These are phyloP conservation scores for Pyrochroa serraticornis DNA, from an alignment of 2,888 invertebrate genomes.

Conservation along the genomic window DNA sequence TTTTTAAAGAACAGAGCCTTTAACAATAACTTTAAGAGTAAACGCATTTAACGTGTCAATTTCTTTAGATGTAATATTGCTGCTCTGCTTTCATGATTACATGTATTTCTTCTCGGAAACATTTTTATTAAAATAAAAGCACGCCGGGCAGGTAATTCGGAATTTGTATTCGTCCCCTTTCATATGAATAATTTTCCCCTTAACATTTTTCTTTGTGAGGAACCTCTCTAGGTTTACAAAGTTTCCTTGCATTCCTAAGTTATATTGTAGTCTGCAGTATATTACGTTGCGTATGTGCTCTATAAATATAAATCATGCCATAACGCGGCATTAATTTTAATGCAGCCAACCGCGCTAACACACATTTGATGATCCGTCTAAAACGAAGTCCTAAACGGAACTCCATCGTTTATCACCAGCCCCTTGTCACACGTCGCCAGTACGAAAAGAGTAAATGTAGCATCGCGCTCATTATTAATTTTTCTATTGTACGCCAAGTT, in stretches of 20 bases:
- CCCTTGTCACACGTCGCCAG: background rate
- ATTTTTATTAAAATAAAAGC: background rate
- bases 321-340: conserved; percentile 22
- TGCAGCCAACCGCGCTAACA: conserved; percentile 1
- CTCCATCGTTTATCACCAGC: conserved; percentile 1
- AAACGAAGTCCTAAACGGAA: conserved; percentile 4
- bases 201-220: conserved; percentile 3
- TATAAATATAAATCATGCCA: conserved; percentile 19
- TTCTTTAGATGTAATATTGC: no score
- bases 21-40: no score
- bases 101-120: no score
- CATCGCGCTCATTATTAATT: no score
- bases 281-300: background rate
- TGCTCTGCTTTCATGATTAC: no score
- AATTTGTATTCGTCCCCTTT: conserved; percentile 19
- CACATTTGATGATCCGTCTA: conserved; percentile 7
- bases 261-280: conserved; percentile 3
- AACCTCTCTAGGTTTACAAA: conserved; percentile 1
- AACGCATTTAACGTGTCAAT: no score
- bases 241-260: background rate
- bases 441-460: no score
- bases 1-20: no score
- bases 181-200: conserved; percentile 20
- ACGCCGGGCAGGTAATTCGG: conserved; percentile 9
- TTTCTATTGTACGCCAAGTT: no score